Conservation (phyloP, 1,140 invertebrate species). For the Ostrea edulis region DNA sequence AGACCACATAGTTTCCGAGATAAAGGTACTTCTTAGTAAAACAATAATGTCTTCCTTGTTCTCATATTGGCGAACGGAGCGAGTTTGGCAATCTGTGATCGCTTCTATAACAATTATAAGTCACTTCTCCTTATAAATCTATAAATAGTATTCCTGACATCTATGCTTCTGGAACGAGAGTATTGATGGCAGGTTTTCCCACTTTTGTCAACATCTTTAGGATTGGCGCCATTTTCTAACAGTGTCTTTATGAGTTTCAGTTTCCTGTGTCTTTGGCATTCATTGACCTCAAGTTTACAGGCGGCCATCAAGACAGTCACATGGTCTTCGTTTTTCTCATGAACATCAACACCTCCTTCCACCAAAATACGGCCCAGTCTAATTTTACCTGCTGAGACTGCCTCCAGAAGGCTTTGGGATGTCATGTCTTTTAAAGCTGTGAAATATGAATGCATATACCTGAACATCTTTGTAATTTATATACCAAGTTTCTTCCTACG, state of each 20-base stretch:
- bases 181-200: neutral
- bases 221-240: conserved; percentile 26
- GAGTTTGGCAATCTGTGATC: neutral
- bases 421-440: neutral
- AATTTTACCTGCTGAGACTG: neutral
- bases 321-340: neutral
- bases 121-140: neutral
- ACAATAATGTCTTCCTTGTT: too few species aligned
- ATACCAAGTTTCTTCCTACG: neutral
- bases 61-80: neutral
- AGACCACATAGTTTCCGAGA: too few species aligned
- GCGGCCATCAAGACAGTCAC: conserved; percentile 11
- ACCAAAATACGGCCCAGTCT: neutral
- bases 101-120: neutral
- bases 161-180: neutral
- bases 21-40: too few species aligned
- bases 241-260: conserved; percentile 20
- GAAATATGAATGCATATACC: conserved; percentile 7
- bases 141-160: neutral
- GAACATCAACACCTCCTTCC: conserved; percentile 14
- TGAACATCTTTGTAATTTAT: neutral
- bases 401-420: neutral
- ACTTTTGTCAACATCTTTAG: neutral
- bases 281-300: neutral
- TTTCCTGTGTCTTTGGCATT: neutral